These are phyloP conservation scores for Syrmaticus mikado DNA, from an alignment of 2,113 vertebrate species.

Conservation along the genomic window DNA sequence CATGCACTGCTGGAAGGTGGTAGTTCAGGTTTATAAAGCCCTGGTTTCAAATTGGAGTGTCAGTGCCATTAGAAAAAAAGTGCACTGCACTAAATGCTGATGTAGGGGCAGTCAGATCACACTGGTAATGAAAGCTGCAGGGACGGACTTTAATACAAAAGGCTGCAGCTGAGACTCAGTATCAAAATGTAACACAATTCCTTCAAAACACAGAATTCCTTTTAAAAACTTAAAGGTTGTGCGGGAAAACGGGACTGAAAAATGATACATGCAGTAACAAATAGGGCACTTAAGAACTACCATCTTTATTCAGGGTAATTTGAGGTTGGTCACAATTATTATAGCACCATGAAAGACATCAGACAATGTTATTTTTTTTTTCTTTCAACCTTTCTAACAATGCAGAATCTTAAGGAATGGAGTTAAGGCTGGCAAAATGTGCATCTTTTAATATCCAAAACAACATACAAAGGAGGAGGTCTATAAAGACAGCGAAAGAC, in stretches of 20 bases:
- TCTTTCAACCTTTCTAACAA: background rate
- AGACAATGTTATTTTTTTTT: conserved; percentile 24
- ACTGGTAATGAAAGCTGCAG: background rate
- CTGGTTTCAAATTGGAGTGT: background rate
- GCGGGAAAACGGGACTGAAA: background rate
- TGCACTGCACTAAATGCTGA: background rate
- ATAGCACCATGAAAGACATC: conserved; percentile 45
- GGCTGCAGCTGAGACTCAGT: background rate
- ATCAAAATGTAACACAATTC: background rate
- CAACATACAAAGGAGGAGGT: conserved; percentile 35
- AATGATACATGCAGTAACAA: background rate
- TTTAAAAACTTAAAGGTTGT: background rate
- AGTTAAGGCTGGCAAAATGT: conserved; percentile 13
- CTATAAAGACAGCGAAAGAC: conserved; percentile 1
- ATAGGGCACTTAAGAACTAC: background rate
- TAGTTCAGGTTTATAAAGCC: background rate
- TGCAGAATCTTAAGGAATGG: conserved; percentile 17
- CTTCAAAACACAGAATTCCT: background rate
- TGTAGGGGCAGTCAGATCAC: background rate
- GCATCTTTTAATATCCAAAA: conserved; percentile 34
- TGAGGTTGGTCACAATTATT: conserved; percentile 42
- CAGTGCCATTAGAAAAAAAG: background rate
- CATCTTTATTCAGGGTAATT: conserved; percentile 52
- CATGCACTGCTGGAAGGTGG: background rate
- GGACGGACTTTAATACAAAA: background rate